Conservation (phyloP, 2,888 invertebrate species). For the Drosophila pseudotakahashii region DNA sequence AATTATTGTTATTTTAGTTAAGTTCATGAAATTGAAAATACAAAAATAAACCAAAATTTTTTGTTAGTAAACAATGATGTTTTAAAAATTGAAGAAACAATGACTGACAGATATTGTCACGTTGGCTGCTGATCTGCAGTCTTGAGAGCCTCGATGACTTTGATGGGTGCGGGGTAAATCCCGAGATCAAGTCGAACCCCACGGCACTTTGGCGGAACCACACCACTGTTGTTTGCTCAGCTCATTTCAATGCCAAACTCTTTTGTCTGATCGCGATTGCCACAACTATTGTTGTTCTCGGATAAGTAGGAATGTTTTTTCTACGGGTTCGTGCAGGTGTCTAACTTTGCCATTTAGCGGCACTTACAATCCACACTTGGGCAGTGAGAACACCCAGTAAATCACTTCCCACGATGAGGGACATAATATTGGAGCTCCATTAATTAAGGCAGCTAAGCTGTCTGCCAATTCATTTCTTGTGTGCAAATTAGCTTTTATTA, state of each 20-base stretch:
- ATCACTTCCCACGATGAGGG: slow-evolving; percentile 50
- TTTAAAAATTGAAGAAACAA: slow-evolving; percentile 2
- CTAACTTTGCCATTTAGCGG: slow-evolving; percentile 57
- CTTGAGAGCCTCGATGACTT: slow-evolving; percentile 28
- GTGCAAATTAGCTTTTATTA: slow-evolving; percentile 38
- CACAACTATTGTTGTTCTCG: slow-evolving; percentile 60
- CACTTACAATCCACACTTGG: slow-evolving; percentile 12
- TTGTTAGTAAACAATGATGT: slow-evolving; percentile 20
- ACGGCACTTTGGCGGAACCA: slow-evolving; percentile 6
- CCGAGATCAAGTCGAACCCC: slow-evolving; percentile 3
- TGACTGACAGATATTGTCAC: slow-evolving; percentile 19
- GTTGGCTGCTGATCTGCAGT: slow-evolving; percentile 21
- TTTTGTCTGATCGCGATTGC: slow-evolving; percentile 45
- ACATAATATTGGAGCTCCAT: slow-evolving; percentile 15
- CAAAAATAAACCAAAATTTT: not conserved
- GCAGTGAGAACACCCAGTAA: slow-evolving; percentile 27
- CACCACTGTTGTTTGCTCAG: slow-evolving; percentile 28
- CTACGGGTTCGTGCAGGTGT: slow-evolving; percentile 61
- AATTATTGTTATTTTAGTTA: not conserved
- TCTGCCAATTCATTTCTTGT: slow-evolving; percentile 20
- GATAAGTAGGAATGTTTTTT: slow-evolving; percentile 30
- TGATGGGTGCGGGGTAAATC: slow-evolving; percentile 19
- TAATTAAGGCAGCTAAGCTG: slow-evolving; percentile 34
- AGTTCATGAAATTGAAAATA: too few species aligned
- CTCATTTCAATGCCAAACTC: slow-evolving; percentile 45